Conservation (phyloP, 2,113 vertebrate species). For the Bucco capensis region DNA sequence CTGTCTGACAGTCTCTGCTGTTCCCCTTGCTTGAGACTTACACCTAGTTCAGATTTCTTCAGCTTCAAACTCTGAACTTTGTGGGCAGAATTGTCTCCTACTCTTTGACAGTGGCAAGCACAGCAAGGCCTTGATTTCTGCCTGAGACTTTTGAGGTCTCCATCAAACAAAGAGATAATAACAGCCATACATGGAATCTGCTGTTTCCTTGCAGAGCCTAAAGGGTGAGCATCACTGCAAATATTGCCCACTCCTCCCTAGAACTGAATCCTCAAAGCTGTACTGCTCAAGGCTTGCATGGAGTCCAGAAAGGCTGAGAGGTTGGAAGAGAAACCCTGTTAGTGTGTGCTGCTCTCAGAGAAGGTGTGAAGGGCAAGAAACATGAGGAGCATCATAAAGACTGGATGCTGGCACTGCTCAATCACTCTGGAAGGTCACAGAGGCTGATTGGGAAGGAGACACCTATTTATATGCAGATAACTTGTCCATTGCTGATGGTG, state of each 20-base stretch:
- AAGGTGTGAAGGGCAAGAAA: neutral
- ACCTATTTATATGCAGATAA: neutral
- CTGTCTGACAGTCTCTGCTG: neutral
- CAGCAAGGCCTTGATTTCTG: neutral
- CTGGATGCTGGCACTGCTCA: neutral
- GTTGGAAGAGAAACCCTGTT: neutral
- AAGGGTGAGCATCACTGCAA: neutral
- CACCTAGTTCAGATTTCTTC: neutral
- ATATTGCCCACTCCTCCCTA: neutral
- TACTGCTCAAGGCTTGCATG: neutral
- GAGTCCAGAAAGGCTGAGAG: neutral
- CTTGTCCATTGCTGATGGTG: neutral
- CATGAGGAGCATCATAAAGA: neutral
- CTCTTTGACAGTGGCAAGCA: neutral
- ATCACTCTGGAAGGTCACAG: neutral
- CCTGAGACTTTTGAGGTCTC: neutral
- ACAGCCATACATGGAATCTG: neutral
- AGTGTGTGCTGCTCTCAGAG: neutral
- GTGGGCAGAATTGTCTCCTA: neutral
- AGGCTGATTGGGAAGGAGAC: neutral
- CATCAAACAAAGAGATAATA: neutral
- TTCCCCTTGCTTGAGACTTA: neutral
- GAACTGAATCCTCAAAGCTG: neutral
- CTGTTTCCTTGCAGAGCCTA: neutral
- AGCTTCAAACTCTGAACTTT: neutral